A percentile compares a stretch with the other conserved stretches of the same genome.
Evolutionary conservation across 1,140 invertebrate genomes (phyloP).

Genomic region (Homarus americanus): DNA sequence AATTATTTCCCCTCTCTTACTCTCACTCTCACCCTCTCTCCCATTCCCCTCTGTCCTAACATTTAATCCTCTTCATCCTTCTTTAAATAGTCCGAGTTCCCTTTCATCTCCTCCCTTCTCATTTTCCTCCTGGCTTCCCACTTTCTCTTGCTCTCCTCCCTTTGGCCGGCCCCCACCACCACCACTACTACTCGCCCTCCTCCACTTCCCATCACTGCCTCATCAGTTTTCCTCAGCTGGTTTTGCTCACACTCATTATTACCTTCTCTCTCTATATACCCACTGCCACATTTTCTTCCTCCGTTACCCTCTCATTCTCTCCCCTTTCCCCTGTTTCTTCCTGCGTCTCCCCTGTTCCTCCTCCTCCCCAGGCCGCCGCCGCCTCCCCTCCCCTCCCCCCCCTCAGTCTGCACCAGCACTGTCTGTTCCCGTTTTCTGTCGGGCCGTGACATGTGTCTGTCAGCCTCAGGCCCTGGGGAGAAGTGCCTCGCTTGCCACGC

Average conservation of each 20-base stretch:
- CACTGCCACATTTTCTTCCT: constrained; percentile 20
- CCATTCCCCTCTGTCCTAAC: constrained; percentile 57
- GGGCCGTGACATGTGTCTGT: constrained; percentile 71
- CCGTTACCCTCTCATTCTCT: not conserved
- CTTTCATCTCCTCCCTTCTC: constrained; percentile 67
- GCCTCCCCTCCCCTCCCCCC: not conserved
- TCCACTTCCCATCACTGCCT: constrained; percentile 20
- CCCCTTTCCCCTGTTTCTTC: not conserved
- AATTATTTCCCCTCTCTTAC: constrained; percentile 4
- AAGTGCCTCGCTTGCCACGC: constrained; percentile 68
- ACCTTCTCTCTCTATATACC: constrained; percentile 12
- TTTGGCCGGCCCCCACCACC: not conserved
- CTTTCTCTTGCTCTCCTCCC: constrained; percentile 44
- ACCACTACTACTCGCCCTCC: not conserved
- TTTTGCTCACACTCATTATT: constrained; percentile 2
- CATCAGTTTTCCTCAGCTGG: constrained; percentile 33
- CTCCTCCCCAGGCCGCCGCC: not conserved
- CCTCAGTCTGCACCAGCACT: constrained; percentile 40
- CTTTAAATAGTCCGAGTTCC: constrained; percentile 60
- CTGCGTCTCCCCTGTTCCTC: constrained; percentile 7
- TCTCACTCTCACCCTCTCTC: constrained; percentile 9
- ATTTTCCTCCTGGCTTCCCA: constrained; percentile 64
- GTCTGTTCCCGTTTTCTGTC: constrained; percentile 70
- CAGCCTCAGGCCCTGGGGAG: constrained; percentile 68
- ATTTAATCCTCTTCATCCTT: constrained; percentile 68